Conservation (phyloP, 1,140 invertebrate species). For the Doryteuthis pealeii region DNA sequence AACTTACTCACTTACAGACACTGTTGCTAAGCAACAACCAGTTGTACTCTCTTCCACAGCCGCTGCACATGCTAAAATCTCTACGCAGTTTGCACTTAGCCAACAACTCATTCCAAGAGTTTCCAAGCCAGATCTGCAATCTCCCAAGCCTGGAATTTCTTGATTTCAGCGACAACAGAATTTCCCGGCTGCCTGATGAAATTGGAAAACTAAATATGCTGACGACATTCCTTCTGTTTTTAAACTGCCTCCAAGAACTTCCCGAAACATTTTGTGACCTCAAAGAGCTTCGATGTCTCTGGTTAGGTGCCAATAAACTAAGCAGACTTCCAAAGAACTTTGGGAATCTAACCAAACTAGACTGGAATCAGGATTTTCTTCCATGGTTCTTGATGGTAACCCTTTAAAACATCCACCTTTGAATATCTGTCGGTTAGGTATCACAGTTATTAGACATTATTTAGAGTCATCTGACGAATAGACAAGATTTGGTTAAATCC, state of each 20-base stretch:
- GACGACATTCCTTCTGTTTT: constrained; percentile 51
- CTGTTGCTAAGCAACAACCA: constrained; percentile 58
- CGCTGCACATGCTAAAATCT: constrained; percentile 48
- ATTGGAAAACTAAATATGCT: constrained; percentile 53
- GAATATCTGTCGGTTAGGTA: constrained; percentile 55
- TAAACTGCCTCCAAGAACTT: constrained; percentile 51
- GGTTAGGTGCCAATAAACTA: constrained; percentile 58
- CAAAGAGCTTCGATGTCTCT: constrained; percentile 50
- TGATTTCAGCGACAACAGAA: constrained; percentile 53
- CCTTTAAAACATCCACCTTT: constrained; percentile 54
- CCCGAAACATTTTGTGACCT: constrained; percentile 54
- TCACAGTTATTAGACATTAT: constrained; percentile 41
- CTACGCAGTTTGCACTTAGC: constrained; percentile 56
- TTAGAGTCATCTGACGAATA: constrained; percentile 19
- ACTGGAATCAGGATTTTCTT: constrained; percentile 56
- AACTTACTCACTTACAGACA: constrained; percentile 52
- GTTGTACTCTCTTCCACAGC: constrained; percentile 46
- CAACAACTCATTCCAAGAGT: constrained; percentile 57
- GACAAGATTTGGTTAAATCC: too few species aligned
- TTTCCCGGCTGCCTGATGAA: constrained; percentile 42
- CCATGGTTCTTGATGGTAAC: constrained; percentile 55
- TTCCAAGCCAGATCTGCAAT: constrained; percentile 50
- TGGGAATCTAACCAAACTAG: constrained; percentile 49
- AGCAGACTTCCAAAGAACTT: constrained; percentile 51
- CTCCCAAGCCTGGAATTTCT: constrained; percentile 53